Evolutionary conservation across 30 jellyfish, hydroid and myxozoan species (phyloP), one percentile per base, ranked within the genome.

Genomic region (Cassiopea andromeda): DNA sequence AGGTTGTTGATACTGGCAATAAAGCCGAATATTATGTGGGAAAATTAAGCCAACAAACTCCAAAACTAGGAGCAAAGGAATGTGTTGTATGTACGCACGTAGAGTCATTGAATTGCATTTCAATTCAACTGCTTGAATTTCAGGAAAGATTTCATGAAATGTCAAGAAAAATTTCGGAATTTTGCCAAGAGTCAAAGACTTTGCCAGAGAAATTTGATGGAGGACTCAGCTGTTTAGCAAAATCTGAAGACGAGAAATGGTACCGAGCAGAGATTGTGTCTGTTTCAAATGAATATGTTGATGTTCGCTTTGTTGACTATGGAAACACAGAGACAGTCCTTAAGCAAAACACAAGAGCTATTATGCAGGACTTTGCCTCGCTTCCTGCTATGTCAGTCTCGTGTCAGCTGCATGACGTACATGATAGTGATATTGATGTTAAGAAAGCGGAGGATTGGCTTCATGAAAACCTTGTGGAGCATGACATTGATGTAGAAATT

Each of bases 361-460:
- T 85, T 7, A 12, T 87, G 59, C 12, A 48, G 19, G 90, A 82
- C 68, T 89, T 89, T 48, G 73, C 93, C 13, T 46, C 89, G 12
- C 77, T 89, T 49, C 94, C 94, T 46, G 90, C 69, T 1, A 71
- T 71, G 8, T 59, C 84, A n/a, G 49, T 87, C 60, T 14, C 48
- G n/a, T 87, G 94, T 68, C 94, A 87, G 78, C 70, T 89, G n/a
- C 91, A 92, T 19, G 98, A 92, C 74, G 96, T 81, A 73, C 90
- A 78, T 66, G 88, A 59, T 6, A 59, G 43, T 46, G 98, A 94
- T 49, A 82, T 94, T 44, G 96, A 94, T 75, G 48, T 61, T 0
- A 14, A 67, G 10, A 74, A 69, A 1, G 86, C 96, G 6, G 67
- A 1, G 12, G 86, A 47, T n/a, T 90, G 97, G 97, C 85, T 94